Evolutionary conservation across 2,888 invertebrate genomes (phyloP).

Genomic region (Heliconius hortense): DNA sequence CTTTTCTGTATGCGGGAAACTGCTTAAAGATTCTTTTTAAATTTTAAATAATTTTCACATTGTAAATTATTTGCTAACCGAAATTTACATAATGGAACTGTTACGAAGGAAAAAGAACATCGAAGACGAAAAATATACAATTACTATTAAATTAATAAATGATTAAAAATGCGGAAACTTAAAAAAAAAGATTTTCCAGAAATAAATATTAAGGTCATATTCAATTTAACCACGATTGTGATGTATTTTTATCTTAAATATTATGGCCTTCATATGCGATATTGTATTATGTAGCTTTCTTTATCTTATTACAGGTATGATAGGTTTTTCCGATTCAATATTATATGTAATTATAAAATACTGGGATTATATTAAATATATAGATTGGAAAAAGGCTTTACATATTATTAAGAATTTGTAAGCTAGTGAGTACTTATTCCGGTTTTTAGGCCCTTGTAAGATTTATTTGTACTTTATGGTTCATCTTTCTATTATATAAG

Average conservation of each 20-base stretch:
- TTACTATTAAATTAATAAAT: not conserved
- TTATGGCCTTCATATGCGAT: not conserved
- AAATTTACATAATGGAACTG: not conserved
- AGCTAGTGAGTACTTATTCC: not conserved
- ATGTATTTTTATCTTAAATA: not conserved
- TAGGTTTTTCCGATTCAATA: not conserved
- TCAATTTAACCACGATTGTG: not conserved
- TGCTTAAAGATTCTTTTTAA: not conserved
- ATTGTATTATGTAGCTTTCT: not conserved
- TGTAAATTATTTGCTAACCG: too few species aligned
- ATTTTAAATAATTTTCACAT: not conserved
- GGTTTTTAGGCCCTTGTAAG: not conserved
- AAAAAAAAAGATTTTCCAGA: not conserved
- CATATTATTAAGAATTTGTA: not conserved
- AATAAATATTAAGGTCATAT: slow-evolving; percentile 20
- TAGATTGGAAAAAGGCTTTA: not conserved
- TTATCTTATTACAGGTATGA: not conserved
- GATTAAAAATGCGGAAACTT: slow-evolving; percentile 10
- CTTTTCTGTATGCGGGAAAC: not conserved
- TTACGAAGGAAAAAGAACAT: not conserved
- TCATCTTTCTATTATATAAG: too few species aligned
- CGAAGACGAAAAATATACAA: not conserved
- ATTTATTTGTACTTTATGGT: too few species aligned
- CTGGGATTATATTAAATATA: not conserved
- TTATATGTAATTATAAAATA: not conserved